These are phyloP conservation scores for Zosterops japonicus DNA, from an alignment of 2,113 vertebrate species.

Conservation along the genomic window DNA sequence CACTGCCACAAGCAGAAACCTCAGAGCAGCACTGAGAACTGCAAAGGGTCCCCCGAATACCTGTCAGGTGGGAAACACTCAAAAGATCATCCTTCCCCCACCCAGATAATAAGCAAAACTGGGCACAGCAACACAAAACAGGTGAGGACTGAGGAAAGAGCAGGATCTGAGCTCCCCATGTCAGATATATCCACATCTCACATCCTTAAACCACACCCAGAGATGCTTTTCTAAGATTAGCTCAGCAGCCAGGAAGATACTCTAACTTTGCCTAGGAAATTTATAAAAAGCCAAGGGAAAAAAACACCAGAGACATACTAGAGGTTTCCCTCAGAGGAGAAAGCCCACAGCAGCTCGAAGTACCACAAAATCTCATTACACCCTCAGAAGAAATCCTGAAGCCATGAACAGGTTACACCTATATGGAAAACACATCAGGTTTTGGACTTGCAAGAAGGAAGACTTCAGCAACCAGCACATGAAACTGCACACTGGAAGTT, in stretches of 20 bases:
- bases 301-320: fast-evolving
- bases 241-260: fast-evolving
- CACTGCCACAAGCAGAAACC: not conserved
- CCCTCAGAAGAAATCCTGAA: not conserved
- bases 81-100: not conserved
- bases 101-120: fast-evolving
- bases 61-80: not conserved
- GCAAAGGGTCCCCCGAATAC: not conserved
- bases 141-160: not conserved
- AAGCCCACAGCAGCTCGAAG: not conserved
- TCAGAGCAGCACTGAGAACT: not conserved
- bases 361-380: not conserved
- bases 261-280: not conserved
- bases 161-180: not conserved
- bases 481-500: not conserved
- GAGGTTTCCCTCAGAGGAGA: not conserved
- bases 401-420: not conserved
- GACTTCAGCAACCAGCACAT: not conserved
- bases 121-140: not conserved
- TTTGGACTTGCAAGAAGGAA: not conserved
- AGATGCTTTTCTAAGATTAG: not conserved
- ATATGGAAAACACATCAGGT: not conserved
- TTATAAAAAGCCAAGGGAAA: not conserved
- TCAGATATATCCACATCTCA: fast-evolving
- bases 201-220: not conserved